Evolutionary conservation across 2,888 invertebrate genomes (phyloP).

Genomic region (Helicoverpa assulta): DNA sequence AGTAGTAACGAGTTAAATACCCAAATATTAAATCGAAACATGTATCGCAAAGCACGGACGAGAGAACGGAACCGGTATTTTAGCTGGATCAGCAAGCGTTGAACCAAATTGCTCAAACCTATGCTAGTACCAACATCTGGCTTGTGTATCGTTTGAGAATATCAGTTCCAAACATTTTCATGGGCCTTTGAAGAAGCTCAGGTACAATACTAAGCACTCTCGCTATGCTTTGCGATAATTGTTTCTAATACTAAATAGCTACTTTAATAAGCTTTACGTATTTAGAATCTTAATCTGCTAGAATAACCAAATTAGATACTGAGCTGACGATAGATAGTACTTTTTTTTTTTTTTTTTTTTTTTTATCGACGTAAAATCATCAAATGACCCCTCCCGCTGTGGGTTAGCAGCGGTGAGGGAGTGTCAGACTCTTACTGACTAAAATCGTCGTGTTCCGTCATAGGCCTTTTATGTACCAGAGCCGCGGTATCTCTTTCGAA

Average conservation of each 20-base stretch:
- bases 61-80: too few relatives aligned
- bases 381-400: too few relatives aligned
- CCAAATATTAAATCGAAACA: conserved; percentile 3
- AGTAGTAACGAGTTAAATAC: conserved; percentile 3
- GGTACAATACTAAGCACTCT: conserved; percentile 2
- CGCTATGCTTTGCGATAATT: conserved; percentile 4
- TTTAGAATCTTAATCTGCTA: conserved; percentile 33
- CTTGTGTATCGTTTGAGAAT: background rate
- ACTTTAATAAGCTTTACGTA: conserved; percentile 22
- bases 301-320: conserved; percentile 43
- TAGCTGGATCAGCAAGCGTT: too few relatives aligned
- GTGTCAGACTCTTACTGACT: too few relatives aligned
- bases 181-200: background rate
- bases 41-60: conserved; percentile 1
- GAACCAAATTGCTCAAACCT: background rate
- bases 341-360: too few relatives aligned
- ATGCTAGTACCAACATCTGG: background rate
- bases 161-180: background rate
- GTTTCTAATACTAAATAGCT: conserved; percentile 2
- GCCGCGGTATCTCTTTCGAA: too few relatives aligned
- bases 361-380: too few relatives aligned
- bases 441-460: too few relatives aligned
- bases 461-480: too few relatives aligned
- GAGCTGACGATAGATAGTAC: conserved; percentile 5
- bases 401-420: too few relatives aligned